These are phyloP conservation scores for Actinostola sp. DNA, from an alignment of 92 coral and sea anemone species.

Conservation along the genomic window DNA sequence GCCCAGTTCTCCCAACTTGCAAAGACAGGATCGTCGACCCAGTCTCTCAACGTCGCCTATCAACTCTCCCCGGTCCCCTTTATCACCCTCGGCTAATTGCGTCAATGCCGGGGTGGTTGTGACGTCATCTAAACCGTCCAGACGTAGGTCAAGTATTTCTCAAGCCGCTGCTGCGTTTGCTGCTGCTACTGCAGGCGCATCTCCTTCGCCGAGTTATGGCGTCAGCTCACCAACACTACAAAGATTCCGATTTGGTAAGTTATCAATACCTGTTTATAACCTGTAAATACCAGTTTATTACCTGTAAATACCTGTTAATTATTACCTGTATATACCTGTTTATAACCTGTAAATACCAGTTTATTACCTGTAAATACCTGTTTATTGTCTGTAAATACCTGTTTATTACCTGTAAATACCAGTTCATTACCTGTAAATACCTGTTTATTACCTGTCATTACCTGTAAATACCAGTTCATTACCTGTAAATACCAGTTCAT, in stretches of 20 bases:
- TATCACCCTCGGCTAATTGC: constrained; percentile 67
- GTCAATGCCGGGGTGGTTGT: constrained; percentile 96
- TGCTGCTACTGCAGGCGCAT: constrained; percentile 99
- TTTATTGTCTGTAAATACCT: too few species aligned
- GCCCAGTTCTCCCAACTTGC: constrained; percentile 63
- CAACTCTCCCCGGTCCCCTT: constrained; percentile 83
- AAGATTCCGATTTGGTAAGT: constrained; percentile 91
- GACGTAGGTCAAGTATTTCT: constrained; percentile 92
- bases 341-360: too few species aligned
- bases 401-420: too few species aligned
- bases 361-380: too few species aligned
- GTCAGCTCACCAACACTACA: constrained; percentile 67
- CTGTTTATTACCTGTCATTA: too few species aligned
- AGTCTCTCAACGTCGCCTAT: constrained; percentile 59
- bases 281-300: too few species aligned
- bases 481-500: too few species aligned
- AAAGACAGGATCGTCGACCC: constrained; percentile 46
- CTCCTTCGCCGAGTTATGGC: constrained; percentile 74
- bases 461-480: too few species aligned
- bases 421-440: too few species aligned
- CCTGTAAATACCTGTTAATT: too few species aligned
- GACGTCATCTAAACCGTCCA: constrained; percentile 91
- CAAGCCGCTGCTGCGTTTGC: constrained; percentile 99
- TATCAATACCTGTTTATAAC: too few species aligned
- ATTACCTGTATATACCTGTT: too few species aligned